Percentiles rank a stretch among this genome's conserved stretches.
Conservation (phyloP, 2,113 vertebrate species). For the Urocitellus parryii region DNA sequence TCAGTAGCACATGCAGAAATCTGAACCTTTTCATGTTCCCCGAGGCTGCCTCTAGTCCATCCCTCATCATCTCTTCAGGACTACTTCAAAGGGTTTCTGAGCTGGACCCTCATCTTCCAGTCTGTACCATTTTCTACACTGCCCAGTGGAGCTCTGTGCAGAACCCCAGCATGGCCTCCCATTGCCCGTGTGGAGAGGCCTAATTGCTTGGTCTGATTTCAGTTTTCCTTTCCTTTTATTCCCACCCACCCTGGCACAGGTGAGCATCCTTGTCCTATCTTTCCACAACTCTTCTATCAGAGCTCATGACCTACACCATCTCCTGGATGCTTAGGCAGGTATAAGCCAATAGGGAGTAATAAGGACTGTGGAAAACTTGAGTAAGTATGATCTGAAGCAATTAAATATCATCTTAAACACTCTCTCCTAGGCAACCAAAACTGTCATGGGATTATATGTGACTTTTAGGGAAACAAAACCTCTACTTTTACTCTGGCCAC, state of each 20-base stretch:
- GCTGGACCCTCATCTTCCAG: background rate
- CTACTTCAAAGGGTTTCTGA: background rate
- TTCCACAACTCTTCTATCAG: background rate
- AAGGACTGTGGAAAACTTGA: background rate
- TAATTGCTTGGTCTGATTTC: too few species aligned
- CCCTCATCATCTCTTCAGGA: background rate
- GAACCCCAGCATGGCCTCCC: background rate
- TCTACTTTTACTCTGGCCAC: background rate
- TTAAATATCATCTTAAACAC: background rate
- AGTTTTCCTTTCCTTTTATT: background rate
- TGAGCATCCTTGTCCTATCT: accelerated
- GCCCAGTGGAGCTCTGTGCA: background rate
- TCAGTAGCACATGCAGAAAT: background rate
- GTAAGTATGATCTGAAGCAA: background rate
- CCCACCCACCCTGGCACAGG: accelerated
- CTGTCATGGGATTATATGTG: background rate
- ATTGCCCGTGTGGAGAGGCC: accelerated
- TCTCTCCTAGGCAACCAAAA: background rate
- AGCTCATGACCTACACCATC: background rate
- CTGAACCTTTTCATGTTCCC: background rate
- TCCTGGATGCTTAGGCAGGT: background rate
- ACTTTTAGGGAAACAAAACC: background rate
- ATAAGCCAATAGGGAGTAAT: background rate
- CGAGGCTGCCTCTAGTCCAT: too few species aligned
- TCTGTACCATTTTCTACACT: background rate